Percentiles rank a stretch among this genome's conserved stretches.
Evolutionary conservation across 2,888 invertebrate genomes (phyloP).

Genomic region (Teleiodes luculella): DNA sequence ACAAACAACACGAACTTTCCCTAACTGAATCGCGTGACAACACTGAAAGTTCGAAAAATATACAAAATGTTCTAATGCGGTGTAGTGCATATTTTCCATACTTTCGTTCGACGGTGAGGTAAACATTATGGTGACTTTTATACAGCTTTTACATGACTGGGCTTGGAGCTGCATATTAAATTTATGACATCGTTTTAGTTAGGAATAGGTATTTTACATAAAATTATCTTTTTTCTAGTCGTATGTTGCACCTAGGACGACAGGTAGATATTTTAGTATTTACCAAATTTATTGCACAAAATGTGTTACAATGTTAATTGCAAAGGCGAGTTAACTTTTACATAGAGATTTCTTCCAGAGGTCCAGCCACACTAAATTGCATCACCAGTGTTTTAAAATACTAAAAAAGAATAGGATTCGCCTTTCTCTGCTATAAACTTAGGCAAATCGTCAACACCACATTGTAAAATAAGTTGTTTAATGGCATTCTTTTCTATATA

Average conservation of each 20-base stretch:
- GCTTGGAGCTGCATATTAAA: background rate
- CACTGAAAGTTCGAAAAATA: background rate
- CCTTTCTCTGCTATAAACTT: slow-evolving; percentile 85
- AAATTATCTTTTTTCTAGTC: no score
- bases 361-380: slow-evolving; percentile 64
- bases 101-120: background rate
- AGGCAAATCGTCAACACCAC: slow-evolving; percentile 75
- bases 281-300: no score
- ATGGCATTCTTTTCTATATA: slow-evolving; percentile 83
- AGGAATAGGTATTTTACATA: no score
- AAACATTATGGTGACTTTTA: no score
- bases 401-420: slow-evolving; percentile 89
- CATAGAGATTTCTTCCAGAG: no score
- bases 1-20: background rate
- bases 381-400: slow-evolving; percentile 71
- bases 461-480: slow-evolving; percentile 75
- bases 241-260: no score
- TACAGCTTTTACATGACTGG: background rate
- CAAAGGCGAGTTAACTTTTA: no score
- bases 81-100: background rate
- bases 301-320: no score
- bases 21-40: slow-evolving; percentile 1
- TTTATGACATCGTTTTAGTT: no score
- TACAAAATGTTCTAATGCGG: background rate
- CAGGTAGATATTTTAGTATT: no score